These are phyloP conservation scores for Parochlus steinenii DNA, from an alignment of 2,888 invertebrate genomes.

Conservation along the genomic window DNA sequence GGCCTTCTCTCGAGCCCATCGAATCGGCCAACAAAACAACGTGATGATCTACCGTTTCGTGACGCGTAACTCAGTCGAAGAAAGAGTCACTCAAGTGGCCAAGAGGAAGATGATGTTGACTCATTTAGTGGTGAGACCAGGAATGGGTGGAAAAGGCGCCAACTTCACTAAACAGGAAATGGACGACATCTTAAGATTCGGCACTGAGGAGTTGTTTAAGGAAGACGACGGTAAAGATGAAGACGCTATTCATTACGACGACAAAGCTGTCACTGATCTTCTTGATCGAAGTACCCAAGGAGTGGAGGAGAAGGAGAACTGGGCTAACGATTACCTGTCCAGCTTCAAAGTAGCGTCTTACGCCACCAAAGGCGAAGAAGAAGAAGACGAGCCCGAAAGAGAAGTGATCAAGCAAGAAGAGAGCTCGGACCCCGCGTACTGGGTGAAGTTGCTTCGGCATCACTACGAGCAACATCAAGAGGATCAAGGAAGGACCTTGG, in stretches of 20 bases:
- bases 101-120: conserved; percentile 99
- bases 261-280: conserved; percentile 81
- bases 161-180: conserved; percentile 98
- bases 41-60: conserved; percentile 99
- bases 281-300: conserved; percentile 90
- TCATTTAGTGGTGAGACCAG: conserved; percentile 89
- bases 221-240: conserved; percentile 72
- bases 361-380: conserved; percentile 85
- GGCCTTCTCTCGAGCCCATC: conserved; percentile 96
- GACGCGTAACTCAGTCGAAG: conserved; percentile 96
- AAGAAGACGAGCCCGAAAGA: conserved; percentile 85
- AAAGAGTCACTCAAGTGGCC: conserved; percentile 95
- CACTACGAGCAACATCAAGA: conserved; percentile 99
- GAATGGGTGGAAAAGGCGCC: conserved; percentile 88
- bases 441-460: conserved; percentile 95
- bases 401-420: conserved; percentile 96
- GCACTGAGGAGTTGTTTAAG: conserved; percentile 97
- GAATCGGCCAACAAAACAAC: conserved; percentile 97
- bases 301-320: conserved; percentile 92
- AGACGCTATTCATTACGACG: conserved; percentile 93
- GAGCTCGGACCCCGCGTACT: conserved; percentile 97
- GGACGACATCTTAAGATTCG: conserved; percentile 95
- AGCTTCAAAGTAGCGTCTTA: conserved; percentile 98
- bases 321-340: conserved; percentile 97
- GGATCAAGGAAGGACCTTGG: conserved; percentile 71